Evolutionary conservation across 2,113 vertebrate genomes (phyloP).

Genomic region (Eclectus roratus): DNA sequence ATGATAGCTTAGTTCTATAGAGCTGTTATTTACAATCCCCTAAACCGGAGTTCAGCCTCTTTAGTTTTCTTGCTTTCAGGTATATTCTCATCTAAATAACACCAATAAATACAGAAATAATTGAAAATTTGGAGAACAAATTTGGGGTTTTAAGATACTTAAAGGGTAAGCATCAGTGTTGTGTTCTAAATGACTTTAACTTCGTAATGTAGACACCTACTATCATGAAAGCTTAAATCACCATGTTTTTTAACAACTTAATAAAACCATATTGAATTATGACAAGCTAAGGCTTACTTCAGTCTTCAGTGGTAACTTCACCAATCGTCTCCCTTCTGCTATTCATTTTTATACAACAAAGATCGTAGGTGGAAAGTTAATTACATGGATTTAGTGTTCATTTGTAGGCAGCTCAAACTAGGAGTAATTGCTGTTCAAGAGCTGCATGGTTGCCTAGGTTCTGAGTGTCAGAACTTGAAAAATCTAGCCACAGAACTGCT

Average conservation of each 20-base stretch:
- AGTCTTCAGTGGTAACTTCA: not conserved
- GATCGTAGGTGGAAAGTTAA: not conserved
- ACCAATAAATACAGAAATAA: not conserved
- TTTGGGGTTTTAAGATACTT: not conserved
- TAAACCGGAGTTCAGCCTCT: not conserved
- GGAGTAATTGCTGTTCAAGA: not conserved
- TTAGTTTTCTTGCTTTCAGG: not conserved
- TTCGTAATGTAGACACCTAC: not conserved
- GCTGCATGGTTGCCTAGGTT: not conserved
- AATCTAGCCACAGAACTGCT: not conserved
- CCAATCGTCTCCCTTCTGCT: not conserved
- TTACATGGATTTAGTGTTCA: not conserved
- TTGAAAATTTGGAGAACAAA: not conserved
- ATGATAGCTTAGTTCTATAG: not conserved
- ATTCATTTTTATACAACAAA: not conserved
- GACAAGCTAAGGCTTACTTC: not conserved
- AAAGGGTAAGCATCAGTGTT: not conserved
- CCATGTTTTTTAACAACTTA: not conserved
- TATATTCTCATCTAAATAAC: not conserved
- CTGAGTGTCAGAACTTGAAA: not conserved
- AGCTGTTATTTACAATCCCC: not conserved
- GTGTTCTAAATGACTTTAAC: not conserved
- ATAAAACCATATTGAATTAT: not conserved
- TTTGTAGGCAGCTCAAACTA: not conserved
- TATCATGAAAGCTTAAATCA: not conserved